Conservation (phyloP, 1,140 invertebrate species). For the Hyles vespertilio region DNA sequence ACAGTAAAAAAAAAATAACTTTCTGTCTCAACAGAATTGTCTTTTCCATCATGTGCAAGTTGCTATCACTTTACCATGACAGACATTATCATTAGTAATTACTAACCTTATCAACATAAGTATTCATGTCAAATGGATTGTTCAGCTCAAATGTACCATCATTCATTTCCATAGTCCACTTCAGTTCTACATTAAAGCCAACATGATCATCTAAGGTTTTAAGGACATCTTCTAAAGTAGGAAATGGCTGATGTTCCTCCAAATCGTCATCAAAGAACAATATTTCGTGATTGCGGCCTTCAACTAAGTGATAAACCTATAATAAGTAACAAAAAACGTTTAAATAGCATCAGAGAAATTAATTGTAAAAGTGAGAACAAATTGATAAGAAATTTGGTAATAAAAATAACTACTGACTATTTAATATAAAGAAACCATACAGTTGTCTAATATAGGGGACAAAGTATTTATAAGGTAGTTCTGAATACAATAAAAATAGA, state of each 20-base stretch:
- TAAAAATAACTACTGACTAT: too few species aligned
- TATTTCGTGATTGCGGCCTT: conserved; percentile 83
- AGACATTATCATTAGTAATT: neutral
- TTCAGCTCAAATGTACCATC: conserved; percentile 92
- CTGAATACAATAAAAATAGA: too few species aligned
- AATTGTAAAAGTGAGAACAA: too few species aligned
- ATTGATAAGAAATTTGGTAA: too few species aligned
- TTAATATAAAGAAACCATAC: too few species aligned
- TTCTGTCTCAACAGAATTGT: too few species aligned
- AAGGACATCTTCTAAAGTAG: conserved; percentile 88
- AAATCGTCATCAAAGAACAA: conserved; percentile 87
- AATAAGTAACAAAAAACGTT: conserved; percentile 28
- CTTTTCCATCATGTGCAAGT: too few species aligned
- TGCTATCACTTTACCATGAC: too few species aligned
- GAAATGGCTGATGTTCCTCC: conserved; percentile 95
- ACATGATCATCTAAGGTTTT: conserved; percentile 87
- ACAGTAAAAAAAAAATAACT: too few species aligned
- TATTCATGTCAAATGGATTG: conserved; percentile 93
- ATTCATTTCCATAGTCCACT: conserved; percentile 92
- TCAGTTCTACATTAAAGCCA: conserved; percentile 97
- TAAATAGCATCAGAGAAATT: neutral
- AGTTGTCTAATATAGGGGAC: too few species aligned
- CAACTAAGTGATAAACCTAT: conserved; percentile 88
- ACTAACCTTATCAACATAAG: conserved; percentile 89
- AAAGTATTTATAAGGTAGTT: too few species aligned